Base-by-base conservation (phyloP, 2,888 invertebrate species). In the Pachycephus smyrnensis region DNA sequence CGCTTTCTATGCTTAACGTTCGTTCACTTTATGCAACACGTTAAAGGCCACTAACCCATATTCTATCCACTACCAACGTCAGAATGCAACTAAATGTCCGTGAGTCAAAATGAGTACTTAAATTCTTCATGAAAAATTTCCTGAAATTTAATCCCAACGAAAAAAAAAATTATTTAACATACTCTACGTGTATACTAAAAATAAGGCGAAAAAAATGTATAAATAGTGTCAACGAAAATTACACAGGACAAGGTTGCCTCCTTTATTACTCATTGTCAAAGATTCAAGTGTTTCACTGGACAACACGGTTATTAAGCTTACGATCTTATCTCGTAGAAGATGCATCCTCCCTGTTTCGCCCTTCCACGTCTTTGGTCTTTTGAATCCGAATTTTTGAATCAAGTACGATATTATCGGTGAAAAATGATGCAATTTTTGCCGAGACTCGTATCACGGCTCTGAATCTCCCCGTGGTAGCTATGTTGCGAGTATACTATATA, bases 341-440 rank as follows among this genome's bases (percentile, higher is more conserved):
- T 71, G 9, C 71, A 33, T 11, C 71, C 33, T 71, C 4, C 15
- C 71, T 12, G 71, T 23, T 23, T 55, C 55, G 55, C 23, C 55
- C 55, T 55, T 55, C 55, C 55, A 55, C 55, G 55, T 55, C 55
- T 55, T 55, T 23, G 55, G 55, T 55, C 55, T 55, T 55, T 55
- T 30, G 74, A 74, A 74, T 74, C 36, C 35, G 23, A 36, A 74
- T 74, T 74, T 74, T 74, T 74, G 74, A 74, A 36, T 74, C 74
- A 11, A 23, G 35, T n/a, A 33, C 36, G 74, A 74, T 74, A 35
- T 36, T 74, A 36, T 36, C 74, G 23, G 84, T 88, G 88, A 88
- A 88, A 87, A 88, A 88, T 88, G 83, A 87, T 83, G 85, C 83
- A 87, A 85, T 84, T 88, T 86, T 88, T 84, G 84, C 83, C 83